These are phyloP conservation scores for Alosa sapidissima DNA, from an alignment of 2,797 vertebrate species.

Conservation along the genomic window DNA sequence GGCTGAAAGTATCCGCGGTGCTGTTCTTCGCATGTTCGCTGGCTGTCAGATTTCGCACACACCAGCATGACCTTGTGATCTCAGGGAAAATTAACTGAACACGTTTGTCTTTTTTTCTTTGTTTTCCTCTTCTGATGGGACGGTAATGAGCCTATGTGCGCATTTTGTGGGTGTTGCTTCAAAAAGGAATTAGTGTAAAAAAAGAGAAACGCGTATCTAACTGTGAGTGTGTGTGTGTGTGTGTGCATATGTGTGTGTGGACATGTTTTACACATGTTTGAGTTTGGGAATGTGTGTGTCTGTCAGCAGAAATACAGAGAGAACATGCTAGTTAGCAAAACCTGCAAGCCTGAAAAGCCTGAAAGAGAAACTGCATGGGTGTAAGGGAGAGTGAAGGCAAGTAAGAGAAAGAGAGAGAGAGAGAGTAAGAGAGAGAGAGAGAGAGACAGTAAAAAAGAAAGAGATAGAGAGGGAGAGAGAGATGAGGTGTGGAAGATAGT, in stretches of 20 bases:
- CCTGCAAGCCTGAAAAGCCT: too few species aligned
- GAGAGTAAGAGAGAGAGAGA: constrained; percentile 10
- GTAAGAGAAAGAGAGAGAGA: not conserved
- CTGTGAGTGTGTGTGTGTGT: not conserved
- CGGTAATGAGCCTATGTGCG: not conserved
- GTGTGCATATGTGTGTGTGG: not conserved
- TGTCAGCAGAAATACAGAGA: not conserved
- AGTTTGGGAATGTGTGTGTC: not conserved
- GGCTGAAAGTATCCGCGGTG: constrained; percentile 31
- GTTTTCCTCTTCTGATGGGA: not conserved
- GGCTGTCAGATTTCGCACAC: constrained; percentile 39
- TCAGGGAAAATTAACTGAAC: constrained; percentile 25
- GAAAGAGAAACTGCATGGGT: not conserved
- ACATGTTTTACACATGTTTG: not conserved
- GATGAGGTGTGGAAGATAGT: not conserved
- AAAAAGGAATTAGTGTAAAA: constrained; percentile 7
- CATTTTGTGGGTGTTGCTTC: not conserved
- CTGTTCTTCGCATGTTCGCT: constrained; percentile 43
- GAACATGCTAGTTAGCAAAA: not conserved
- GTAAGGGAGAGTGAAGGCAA: not conserved
- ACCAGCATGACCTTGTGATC: constrained; percentile 35
- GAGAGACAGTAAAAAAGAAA: not conserved
- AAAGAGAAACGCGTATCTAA: not conserved
- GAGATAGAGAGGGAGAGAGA: not conserved
- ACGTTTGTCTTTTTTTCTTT: not conserved